These are phyloP conservation scores for Tautogolabrus adspersus DNA, from an alignment of 2,113 vertebrate genomes.

Conservation along the genomic window DNA sequence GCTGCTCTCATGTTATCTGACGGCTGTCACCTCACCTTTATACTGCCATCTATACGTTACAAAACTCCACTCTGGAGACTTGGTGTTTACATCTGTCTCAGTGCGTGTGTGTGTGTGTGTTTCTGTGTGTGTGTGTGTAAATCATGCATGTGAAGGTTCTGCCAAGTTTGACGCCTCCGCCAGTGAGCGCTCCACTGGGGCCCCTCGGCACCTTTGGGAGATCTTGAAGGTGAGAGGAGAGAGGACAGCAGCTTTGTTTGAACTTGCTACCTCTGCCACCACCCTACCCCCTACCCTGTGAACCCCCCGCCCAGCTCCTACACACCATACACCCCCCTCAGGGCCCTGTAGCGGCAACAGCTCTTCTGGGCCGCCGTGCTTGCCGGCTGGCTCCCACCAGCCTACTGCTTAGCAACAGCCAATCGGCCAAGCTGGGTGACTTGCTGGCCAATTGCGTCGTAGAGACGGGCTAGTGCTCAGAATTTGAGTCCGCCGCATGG, in stretches of 20 bases:
- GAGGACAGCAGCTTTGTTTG: constrained; percentile 72
- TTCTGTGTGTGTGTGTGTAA: neutral
- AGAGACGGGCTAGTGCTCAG: constrained; percentile 79
- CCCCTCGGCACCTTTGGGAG: constrained; percentile 55
- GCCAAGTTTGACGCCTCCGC: constrained; percentile 52
- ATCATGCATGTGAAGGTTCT: constrained; percentile 51
- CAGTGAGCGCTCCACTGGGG: constrained; percentile 32
- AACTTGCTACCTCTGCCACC: constrained; percentile 40
- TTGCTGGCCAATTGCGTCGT: constrained; percentile 79
- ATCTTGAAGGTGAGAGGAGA: constrained; percentile 66
- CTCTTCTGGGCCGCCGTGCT: constrained; percentile 69
- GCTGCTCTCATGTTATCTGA: constrained; percentile 41
- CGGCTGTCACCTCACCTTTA: constrained; percentile 68
- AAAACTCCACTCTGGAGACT: constrained; percentile 40
- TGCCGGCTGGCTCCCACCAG: constrained; percentile 78
- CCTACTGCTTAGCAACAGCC: constrained; percentile 89
- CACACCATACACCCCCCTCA: constrained; percentile 34
- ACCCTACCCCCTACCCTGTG: neutral
- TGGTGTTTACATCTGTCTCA: constrained; percentile 51
- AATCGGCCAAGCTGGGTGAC: constrained; percentile 75
- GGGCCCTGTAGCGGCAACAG: constrained; percentile 72
- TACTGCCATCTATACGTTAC: constrained; percentile 34
- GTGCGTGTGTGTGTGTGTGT: too few species aligned
- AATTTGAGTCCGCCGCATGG: constrained; percentile 82
- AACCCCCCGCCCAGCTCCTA: neutral